Evolutionary conservation across 2,797 vertebrate species (phyloP).

Genomic region (Pogoniulus pusillus): DNA sequence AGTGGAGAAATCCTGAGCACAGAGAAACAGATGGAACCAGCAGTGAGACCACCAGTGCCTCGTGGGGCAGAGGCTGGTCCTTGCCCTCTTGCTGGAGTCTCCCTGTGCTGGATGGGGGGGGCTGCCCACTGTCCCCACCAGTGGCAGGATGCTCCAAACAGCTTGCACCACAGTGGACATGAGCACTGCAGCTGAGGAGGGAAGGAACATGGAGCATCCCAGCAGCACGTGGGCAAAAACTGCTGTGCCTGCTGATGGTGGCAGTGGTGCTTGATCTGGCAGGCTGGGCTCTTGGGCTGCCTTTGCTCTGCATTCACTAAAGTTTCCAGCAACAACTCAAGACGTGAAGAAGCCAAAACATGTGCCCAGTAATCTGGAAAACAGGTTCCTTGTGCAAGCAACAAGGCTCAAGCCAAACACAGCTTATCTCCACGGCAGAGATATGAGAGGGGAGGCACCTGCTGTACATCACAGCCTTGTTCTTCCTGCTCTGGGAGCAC

Average conservation of each 20-base stretch:
- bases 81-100: background rate
- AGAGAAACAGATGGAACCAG: background rate
- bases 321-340: background rate
- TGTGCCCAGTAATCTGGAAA: background rate
- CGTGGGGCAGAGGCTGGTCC: background rate
- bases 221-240: background rate
- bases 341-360: background rate
- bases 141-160: accelerated
- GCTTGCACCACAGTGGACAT: background rate
- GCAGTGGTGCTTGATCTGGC: background rate
- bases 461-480: background rate
- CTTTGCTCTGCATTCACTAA: background rate
- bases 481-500: accelerated
- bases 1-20: background rate
- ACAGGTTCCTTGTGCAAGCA: constrained; percentile 2
- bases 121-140: accelerated
- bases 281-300: background rate
- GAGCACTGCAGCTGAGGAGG: background rate
- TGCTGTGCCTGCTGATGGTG: background rate
- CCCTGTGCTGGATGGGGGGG: accelerated
- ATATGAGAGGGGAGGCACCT: background rate
- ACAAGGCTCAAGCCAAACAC: background rate
- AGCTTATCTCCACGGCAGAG: background rate
- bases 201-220: background rate
- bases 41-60: background rate